These are phyloP conservation scores for Lobophora halterata DNA, from an alignment of 2,888 invertebrate species.

Conservation along the genomic window DNA sequence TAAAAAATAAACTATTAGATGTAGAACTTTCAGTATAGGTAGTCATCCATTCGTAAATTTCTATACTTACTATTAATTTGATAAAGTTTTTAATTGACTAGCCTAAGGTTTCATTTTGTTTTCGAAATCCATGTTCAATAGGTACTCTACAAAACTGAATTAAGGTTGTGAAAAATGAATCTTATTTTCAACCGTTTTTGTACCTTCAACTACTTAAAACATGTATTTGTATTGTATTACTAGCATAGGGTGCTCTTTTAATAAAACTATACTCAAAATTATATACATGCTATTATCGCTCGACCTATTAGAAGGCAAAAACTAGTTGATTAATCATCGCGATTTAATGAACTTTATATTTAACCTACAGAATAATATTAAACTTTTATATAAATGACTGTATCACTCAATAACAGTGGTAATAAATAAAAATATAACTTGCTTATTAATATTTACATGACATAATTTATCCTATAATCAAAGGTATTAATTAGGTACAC, in stretches of 20 bases:
- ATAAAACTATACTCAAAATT: conserved; percentile 39
- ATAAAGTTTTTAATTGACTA: no score
- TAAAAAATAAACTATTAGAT: conserved; percentile 29
- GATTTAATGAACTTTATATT: conserved; percentile 50
- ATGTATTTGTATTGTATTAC: conserved; percentile 32
- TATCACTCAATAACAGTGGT: conserved; percentile 39
- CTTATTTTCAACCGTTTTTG: conserved; percentile 32
- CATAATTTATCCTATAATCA: conserved; percentile 37
- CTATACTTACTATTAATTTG: conserved; percentile 9
- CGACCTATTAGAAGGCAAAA: conserved; percentile 63
- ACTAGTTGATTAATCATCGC: conserved; percentile 49
- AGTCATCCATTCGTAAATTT: conserved; percentile 25
- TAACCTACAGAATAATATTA: conserved; percentile 37
- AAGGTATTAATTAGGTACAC: conserved; percentile 41
- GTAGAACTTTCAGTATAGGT: conserved; percentile 42
- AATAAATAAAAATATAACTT: conserved; percentile 42
- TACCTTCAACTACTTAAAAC: conserved; percentile 37
- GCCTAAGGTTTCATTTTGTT: conserved; percentile 16
- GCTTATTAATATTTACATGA: conserved; percentile 51
- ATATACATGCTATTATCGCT: conserved; percentile 41
- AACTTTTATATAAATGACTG: conserved; percentile 48
- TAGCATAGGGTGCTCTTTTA: conserved; percentile 48
- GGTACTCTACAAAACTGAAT: conserved; percentile 27
- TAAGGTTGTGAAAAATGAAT: conserved; percentile 44
- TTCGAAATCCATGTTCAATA: conserved; percentile 22